phyloP scores from a whole-genome alignment of 2,113 vertebrate genomes.

The Centropus unirufus region DNA sequence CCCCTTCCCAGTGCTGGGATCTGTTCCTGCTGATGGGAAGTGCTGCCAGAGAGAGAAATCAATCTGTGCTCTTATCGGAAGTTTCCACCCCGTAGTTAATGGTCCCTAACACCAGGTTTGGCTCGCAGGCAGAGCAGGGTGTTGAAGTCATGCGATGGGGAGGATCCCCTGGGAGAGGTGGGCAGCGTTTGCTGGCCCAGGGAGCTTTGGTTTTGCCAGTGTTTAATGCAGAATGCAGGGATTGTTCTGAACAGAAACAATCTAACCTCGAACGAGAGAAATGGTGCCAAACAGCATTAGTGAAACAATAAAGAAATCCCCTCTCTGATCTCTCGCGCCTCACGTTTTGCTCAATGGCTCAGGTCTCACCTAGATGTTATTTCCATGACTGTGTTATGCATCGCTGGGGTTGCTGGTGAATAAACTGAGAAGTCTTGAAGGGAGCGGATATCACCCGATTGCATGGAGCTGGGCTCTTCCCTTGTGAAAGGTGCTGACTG shows the following conservation, averaged over 20 bases:
- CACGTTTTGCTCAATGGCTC: not conserved
- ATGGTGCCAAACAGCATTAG: constrained; percentile 1
- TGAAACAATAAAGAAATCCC: constrained; percentile 35
- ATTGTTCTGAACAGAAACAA: constrained; percentile 32
- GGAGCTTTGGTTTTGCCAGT: constrained; percentile 3
- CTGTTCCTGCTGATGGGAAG: not conserved
- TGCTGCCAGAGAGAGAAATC: not conserved
- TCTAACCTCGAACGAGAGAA: constrained; percentile 61
- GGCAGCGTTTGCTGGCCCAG: not conserved
- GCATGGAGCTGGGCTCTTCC: not conserved
- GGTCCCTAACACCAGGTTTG: not conserved
- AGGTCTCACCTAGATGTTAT: not conserved
- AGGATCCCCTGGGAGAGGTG: not conserved
- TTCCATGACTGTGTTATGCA: constrained; percentile 43
- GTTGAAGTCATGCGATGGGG: not conserved
- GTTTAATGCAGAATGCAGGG: not conserved
- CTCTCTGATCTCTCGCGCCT: constrained; percentile 21
- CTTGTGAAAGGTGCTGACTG: not conserved
- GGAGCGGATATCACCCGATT: not conserved
- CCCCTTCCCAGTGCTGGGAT: not conserved
- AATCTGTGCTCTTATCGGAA: not conserved
- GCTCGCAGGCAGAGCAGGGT: not conserved
- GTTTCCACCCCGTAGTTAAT: not conserved
- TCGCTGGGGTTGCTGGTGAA: not conserved
- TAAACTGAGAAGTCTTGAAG: not conserved